Base-by-base conservation (phyloP, 2,888 invertebrate species). In the Coelogynopora nodosa region DNA sequence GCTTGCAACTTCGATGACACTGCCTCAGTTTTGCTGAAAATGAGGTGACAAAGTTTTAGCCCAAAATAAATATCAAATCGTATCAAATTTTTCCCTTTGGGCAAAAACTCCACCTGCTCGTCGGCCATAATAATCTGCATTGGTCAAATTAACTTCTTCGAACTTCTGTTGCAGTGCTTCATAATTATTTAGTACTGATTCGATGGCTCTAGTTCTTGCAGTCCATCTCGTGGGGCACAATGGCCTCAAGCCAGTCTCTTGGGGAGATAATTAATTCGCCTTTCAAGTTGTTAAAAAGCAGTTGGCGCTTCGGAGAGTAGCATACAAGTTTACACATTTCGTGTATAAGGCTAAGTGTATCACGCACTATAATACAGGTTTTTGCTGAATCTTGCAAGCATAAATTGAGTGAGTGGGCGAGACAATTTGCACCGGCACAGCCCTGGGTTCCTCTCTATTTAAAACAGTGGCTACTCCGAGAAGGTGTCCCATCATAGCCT, bases 141-240 rank as follows among this genome's bases (percentile, higher is more conserved):
- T 80, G 28, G 80, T 67, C 30, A 30, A 31, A n/a, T 88, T 86
- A 31, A 88, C 84, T 31, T 86, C 67, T n/a, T 88, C 87, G 84
- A 88, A 82, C 0, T 86, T 87, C 2, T 86, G 88, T 80, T 30
- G 18, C 23, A 88, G 29, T 30, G 49, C 87, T 30, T 84, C 74
- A 74, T 88, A 88, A 80, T 88, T 88, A 67, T 85, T 81, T 5
- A 88, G 82, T 23, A 88, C 84, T 31, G 49, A 30, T 13, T 29
- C 74, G 13, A 88, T 83, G 2, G 87, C 84, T 67, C 67, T 84
- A 26, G 87, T 88, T 10, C 88, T 84, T 27, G 86, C 88, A 13
- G 88, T 88, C 87, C 88, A 88, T 67, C 88, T 67, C 2, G 88
- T 88, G 29, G 86, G 88, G 84, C 88, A 88, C 29, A 88, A 74